Evolutionary conservation across 2,113 vertebrate genomes (phyloP), one percentile per base, ranked within the genome.

Genomic region (Corapipo altera): DNA sequence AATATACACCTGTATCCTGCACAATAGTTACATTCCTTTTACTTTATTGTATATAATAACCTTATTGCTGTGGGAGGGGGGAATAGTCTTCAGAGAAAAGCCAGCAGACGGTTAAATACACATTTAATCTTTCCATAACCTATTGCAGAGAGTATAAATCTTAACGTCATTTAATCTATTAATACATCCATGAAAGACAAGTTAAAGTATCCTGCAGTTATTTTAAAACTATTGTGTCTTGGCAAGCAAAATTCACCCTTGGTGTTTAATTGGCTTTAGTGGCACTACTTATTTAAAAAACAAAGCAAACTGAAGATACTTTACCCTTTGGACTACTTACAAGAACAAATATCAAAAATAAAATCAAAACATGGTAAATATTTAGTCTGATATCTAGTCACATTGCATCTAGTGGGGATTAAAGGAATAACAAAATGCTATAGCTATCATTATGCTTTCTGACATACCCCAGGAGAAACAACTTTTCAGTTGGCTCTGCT

Each of bases 11-110:
- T 59, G 1, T 67, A 46, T 66, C 11, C 9, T 61, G 16, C 10
- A 27, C 4, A 49, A 35, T 24, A 77, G 2, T 41, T 54, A 8
- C 3, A 58, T 79, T 74, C 1, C 0, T 67, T 85, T 55, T 64
- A 26, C 11, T 84, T 72, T 70, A n/a, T 43, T 52, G 2, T 20
- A 33, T 52, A 21, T 35, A 49, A 4, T 57, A 27, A n/a, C 52
- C 39, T 18, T 20, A 11, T 27, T 43, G 12, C 11, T 73, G 13
- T 54, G 0, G 1, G 6, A 55, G 1, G 2, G 8, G 8, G 2
- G 4, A 57, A 46, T 70, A 67, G 61, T 72, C 23, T 75, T 84
- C 55, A 83, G 21, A 41, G 3, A 65, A 87, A 85, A 90, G 4
- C 1, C 5, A 48, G 3, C 10, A 26, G 65, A 71, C 5, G 13